Base-by-base conservation (phyloP, 2,888 invertebrate species). In the Ophioninae sp. region DNA sequence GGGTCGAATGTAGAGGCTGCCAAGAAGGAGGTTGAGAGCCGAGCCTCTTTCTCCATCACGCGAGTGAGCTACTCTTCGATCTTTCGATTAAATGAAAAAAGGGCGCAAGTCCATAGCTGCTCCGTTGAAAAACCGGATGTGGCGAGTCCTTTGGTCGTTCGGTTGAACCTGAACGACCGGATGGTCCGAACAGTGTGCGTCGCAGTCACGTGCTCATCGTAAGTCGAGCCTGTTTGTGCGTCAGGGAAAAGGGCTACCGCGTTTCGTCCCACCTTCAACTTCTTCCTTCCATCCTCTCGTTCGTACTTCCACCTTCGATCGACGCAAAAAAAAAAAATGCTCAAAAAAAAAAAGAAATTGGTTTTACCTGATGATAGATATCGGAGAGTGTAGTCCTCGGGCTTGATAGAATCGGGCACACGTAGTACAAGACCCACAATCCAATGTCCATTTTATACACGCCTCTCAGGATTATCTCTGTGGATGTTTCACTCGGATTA, bases 341-440 rank as follows among this genome's bases (percentile, higher is more conserved):
- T 23, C n/a, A 39, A n/a, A 79, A 58, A 68, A 76, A 59, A 65
- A 56, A 41, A 73, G 67, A 73, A 79, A 79, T 79, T 79, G 67
- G 68, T 68, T 73, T 74, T 79, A 79, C 61, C 79, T 59, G 73
- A 73, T 73, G 73, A 44, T 73, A 79, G 79, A 79, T 79, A 79
- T 68, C 61, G 76, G 22, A 17, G 23, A 39, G 59, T 51, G 8
- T 56, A 7, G n/a, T 23, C 30, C 73, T 17, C 13, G 23, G 67
- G 61, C 51, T 7, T 44, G 79, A 79, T 79, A 73, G 73, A 67
- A 79, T 79, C 73, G 59, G 61, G 73, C 73, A 79, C 73, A 68
- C 79, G 79, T 74, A 79, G 67, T 61, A 59, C 58, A 30, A 30
- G 30, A 17, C 51, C 13, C 51, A 51, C 51, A 6, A 2, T 17